These are phyloP conservation scores for Ennomos fuscantarius DNA, from an alignment of 2,888 invertebrate genomes.

Conservation along the genomic window DNA sequence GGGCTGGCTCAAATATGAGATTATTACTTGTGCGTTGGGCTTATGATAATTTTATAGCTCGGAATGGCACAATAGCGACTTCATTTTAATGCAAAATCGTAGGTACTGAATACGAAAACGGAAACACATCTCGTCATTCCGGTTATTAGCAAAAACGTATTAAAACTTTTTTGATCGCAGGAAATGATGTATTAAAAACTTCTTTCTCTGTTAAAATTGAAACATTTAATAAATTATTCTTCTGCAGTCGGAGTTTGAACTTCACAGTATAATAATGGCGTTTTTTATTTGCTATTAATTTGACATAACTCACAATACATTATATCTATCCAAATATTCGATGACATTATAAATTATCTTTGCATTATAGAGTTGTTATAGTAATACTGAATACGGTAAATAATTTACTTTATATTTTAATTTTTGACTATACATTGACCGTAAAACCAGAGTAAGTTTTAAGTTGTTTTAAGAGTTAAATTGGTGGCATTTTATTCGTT, in stretches of 20 bases:
- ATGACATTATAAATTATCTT: slow-evolving; percentile 5
- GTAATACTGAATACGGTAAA: slow-evolving; percentile 1
- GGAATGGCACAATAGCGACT: slow-evolving; percentile 64
- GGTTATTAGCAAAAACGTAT: slow-evolving; percentile 53
- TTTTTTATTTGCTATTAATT: slow-evolving; percentile 23
- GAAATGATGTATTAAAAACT: slow-evolving; percentile 56
- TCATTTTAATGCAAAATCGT: slow-evolving; percentile 64
- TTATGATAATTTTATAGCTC: slow-evolving; percentile 78
- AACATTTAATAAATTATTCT: slow-evolving; percentile 24
- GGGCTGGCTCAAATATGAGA: slow-evolving; percentile 73
- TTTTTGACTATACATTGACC: too few relatives aligned
- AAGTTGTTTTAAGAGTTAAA: too few relatives aligned
- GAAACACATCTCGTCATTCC: slow-evolving; percentile 64
- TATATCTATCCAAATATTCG: slow-evolving; percentile 14
- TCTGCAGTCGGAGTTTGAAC: slow-evolving; percentile 7
- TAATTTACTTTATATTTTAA: slow-evolving; percentile 2
- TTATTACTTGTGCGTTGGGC: slow-evolving; percentile 72
- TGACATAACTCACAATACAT: slow-evolving; percentile 21
- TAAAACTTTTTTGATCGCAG: slow-evolving; percentile 56
- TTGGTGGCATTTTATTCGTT: too few relatives aligned
- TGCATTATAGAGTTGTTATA: slow-evolving; percentile 11
- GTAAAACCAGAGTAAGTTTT: too few relatives aligned
- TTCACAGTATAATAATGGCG: slow-evolving; percentile 13
- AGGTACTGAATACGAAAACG: slow-evolving; percentile 54
- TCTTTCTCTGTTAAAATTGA: slow-evolving; percentile 48